These are phyloP conservation scores for Cinclus cinclus DNA, from an alignment of 2,113 vertebrate genomes.

Conservation along the genomic window DNA sequence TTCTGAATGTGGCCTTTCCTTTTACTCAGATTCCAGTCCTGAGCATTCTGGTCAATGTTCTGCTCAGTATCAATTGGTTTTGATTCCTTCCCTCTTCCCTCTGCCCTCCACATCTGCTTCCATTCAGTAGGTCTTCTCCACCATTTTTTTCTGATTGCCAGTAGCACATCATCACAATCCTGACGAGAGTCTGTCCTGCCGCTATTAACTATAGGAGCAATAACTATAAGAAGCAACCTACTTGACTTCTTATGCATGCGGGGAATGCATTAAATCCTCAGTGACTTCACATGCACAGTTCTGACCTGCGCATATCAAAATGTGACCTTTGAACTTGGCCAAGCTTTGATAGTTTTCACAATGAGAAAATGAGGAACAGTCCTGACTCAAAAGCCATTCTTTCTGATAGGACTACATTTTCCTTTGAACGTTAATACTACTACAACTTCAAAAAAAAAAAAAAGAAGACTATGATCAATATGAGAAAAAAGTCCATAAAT, in stretches of 20 bases:
- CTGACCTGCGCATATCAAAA: background rate
- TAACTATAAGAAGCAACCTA: background rate
- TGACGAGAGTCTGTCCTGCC: background rate
- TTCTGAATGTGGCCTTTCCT: background rate
- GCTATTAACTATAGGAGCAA: background rate
- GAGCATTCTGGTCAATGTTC: background rate
- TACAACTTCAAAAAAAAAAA: background rate
- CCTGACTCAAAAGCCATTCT: background rate
- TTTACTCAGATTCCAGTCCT: background rate
- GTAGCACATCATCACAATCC: background rate
- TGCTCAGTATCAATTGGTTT: background rate
- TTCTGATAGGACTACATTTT: background rate
- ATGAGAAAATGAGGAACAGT: background rate
- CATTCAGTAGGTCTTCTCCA: background rate
- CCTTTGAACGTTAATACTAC: background rate
- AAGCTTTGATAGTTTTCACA: background rate
- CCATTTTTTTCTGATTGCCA: background rate
- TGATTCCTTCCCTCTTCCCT: background rate
- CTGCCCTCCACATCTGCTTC: background rate
- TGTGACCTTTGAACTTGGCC: background rate
- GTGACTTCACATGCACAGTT: background rate
- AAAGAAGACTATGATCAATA: background rate
- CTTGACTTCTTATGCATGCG: background rate
- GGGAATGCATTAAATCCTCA: background rate
- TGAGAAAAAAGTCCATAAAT: background rate